Evolutionary conservation across 1,140 invertebrate genomes (phyloP), one percentile per base, ranked within the genome.

Genomic region (Drosophila sulfurigaster): DNA sequence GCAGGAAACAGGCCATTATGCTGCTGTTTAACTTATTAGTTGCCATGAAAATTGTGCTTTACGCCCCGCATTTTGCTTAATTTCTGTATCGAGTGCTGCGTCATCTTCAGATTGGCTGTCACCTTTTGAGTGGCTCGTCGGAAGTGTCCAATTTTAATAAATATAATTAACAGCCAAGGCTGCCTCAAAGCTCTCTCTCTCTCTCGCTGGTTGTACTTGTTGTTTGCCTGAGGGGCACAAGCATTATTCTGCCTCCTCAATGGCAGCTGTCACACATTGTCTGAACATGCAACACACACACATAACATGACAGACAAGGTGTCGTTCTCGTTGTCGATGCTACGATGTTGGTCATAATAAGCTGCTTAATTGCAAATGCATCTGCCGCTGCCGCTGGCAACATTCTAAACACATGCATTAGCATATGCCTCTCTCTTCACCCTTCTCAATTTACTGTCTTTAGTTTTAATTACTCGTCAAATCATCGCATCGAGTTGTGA

Each of bases 1-100:
- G 89, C 90, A 91, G 90, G 90, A 91, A 91, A 91, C 90, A 88
- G 81, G 73, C 78, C 73, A 88, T 91, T 91, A 90, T 88, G 75
- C 72, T 68, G 90, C 75, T 77, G 73, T 91, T 25, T 91, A 83
- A 79, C 82, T 91, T 86, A 91, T 82, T 91, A 83, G 82, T 71
- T 82, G 60, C 66, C 83, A 87, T 80, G 86, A 83, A 81, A 86
- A 79, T 73, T 73, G 68, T 78, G 73, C 58, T 58, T 70, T 46
- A 66, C 58, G 72, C 70, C 58, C 8, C 1, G 7, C 13, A 35
- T 56, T 60, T 13, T 52, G 59, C 73, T 75, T 72, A 72, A 72
- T 75, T 75, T 30, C 45, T 45, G 38, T 75, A 75, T 70, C 35
- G 6, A 38, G 13, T 67, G 82, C 81, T 78, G 78, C 70, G 79